A percentile compares a stretch with the other conserved stretches of the same genome.
Conservation (phyloP, 1,140 invertebrate species). For the Euwallacea similis region DNA sequence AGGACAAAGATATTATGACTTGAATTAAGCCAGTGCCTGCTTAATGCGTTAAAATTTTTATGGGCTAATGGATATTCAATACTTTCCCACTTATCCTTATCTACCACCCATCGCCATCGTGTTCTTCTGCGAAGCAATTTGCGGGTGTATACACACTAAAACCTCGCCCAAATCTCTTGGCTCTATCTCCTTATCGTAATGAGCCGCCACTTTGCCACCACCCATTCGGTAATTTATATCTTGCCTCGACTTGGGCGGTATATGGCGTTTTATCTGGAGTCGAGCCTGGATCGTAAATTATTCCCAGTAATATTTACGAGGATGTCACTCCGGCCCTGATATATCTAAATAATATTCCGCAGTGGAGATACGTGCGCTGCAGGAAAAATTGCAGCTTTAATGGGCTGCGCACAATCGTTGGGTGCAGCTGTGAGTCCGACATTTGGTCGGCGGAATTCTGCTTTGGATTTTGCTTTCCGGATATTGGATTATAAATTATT, state of each 20-base stretch:
- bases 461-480: constrained; percentile 6
- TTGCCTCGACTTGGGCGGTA: constrained; percentile 24
- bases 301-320: constrained; percentile 50
- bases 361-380: constrained; percentile 34
- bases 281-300: constrained; percentile 47
- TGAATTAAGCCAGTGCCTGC: too few species aligned
- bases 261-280: constrained; percentile 46
- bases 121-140: background rate
- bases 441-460: constrained; percentile 21
- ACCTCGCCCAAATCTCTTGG: background rate
- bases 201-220: constrained; percentile 17
- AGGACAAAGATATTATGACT: too few species aligned
- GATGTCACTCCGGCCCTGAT: constrained; percentile 43
- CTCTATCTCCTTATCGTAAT: constrained; percentile 6
- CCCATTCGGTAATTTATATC: constrained; percentile 29
- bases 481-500: background rate
- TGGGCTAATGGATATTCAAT: background rate
- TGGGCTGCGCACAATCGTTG: constrained; percentile 6
- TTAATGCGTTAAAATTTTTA: background rate
- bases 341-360: constrained; percentile 45
- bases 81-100: constrained; percentile 3
- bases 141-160: background rate
- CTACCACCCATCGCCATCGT: background rate
- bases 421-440: constrained; percentile 23
- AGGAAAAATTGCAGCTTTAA: constrained; percentile 30